A percentile compares a stretch with the other conserved stretches of the same genome.
phyloP scores from a whole-genome alignment of 2,113 vertebrate genomes.

The Myotis lucifugus region DNA sequence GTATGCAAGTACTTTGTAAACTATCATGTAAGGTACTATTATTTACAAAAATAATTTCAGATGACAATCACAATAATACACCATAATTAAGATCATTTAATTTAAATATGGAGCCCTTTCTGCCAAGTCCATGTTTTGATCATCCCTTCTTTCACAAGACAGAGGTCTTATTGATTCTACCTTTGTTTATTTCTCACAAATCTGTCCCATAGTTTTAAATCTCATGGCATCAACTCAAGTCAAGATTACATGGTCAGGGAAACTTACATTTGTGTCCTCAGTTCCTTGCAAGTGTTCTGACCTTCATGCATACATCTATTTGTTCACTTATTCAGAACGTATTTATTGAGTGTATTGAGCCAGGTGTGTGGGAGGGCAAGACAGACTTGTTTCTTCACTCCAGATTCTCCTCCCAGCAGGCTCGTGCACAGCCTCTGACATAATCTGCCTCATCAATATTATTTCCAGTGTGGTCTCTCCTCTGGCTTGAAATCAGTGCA shows the following conservation, averaged over 20 bases:
- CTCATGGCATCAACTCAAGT: neutral
- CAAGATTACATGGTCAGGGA: neutral
- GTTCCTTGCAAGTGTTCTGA: neutral
- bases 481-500: neutral
- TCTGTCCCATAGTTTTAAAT: neutral
- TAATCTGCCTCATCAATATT: neutral
- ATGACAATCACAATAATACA: neutral
- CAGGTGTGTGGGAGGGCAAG: neutral
- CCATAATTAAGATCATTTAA: neutral
- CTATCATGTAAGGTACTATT: neutral
- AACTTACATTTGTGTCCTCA: neutral
- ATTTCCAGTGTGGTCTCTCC: neutral
- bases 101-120: neutral
- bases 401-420: neutral
- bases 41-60: neutral
- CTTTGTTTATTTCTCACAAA: neutral
- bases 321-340: neutral
- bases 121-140: neutral
- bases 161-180: neutral
- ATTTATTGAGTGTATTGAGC: neutral
- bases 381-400: neutral
- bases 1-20: neutral
- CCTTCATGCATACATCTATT: neutral
- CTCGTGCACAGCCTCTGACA: neutral
- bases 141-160: neutral